These are phyloP conservation scores for Leptonema lineaticorne DNA, from an alignment of 1,140 invertebrate genomes.

Conservation along the genomic window DNA sequence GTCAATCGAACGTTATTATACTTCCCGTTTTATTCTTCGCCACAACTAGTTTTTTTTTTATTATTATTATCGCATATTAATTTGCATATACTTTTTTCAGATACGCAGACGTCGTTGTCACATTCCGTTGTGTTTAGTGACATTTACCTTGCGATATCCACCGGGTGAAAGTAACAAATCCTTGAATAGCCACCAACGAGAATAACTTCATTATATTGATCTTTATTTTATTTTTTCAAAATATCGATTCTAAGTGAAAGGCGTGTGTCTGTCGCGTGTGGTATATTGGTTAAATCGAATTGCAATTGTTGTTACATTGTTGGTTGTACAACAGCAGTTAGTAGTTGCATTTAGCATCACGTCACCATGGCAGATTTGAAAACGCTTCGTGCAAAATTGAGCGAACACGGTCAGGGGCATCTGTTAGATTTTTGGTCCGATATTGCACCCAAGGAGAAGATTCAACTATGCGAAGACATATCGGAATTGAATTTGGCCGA, in stretches of 20 bases:
- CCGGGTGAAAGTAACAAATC: conserved; percentile 8
- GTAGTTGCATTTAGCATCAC: neutral
- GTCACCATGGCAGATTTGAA: conserved; percentile 22
- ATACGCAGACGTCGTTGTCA: neutral
- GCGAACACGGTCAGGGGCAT: conserved; percentile 73
- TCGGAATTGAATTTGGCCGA: conserved; percentile 66
- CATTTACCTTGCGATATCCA: conserved; percentile 12
- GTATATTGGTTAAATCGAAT: neutral
- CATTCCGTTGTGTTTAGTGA: neutral
- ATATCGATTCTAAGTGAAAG: neutral
- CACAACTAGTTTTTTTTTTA: neutral
- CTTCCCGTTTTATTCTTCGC: neutral
- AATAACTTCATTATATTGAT: neutral
- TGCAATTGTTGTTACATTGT: neutral
- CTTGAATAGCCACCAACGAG: neutral
- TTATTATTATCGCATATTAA: neutral
- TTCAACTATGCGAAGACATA: conserved; percentile 63
- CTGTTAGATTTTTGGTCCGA: conserved; percentile 82
- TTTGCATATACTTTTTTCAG: neutral
- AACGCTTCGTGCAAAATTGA: conserved; percentile 48
- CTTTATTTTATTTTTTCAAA: too few species aligned
- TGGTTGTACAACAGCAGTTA: neutral
- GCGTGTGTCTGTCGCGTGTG: neutral
- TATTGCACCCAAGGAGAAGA: conserved; percentile 65
- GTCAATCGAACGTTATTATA: neutral